phyloP scores from a whole-genome alignment of 2,113 vertebrate genomes.

The Cavia porcellus region DNA sequence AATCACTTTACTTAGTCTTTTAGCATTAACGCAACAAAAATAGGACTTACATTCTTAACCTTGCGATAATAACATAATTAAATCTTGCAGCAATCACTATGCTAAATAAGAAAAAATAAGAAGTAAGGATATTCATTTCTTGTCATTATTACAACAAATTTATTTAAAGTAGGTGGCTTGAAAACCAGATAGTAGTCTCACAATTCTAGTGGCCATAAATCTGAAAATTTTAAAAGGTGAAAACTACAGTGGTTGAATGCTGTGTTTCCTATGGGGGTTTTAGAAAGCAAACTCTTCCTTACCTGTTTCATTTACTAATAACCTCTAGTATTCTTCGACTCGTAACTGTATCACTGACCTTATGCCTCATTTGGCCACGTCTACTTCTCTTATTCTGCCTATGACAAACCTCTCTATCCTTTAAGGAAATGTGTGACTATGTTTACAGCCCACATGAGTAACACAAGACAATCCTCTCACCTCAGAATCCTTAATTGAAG shows the following conservation, averaged over 20 bases:
- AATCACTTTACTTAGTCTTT: constrained; percentile 15
- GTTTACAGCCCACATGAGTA: neutral
- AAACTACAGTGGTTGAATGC: neutral
- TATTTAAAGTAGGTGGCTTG: neutral
- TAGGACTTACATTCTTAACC: neutral
- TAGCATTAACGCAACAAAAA: neutral
- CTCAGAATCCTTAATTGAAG: neutral
- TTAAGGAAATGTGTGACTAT: neutral
- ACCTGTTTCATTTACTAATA: rapidly evolving
- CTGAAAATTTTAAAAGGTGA: neutral
- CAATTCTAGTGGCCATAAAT: neutral
- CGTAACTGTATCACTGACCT: rapidly evolving
- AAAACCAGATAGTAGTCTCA: neutral
- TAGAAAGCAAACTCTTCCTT: neutral
- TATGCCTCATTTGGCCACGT: too few relatives aligned
- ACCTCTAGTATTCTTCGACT: too few relatives aligned
- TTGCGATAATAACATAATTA: neutral
- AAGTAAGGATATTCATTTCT: neutral
- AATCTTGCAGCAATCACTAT: neutral
- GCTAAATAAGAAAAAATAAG: constrained; percentile 33
- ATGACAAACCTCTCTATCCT: neutral
- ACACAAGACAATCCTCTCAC: neutral
- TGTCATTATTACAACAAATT: neutral
- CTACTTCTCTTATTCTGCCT: neutral
- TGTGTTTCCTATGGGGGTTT: neutral